phyloP scores from a whole-genome alignment of 2,888 invertebrate genomes.

The Penaeus monodon region DNA sequence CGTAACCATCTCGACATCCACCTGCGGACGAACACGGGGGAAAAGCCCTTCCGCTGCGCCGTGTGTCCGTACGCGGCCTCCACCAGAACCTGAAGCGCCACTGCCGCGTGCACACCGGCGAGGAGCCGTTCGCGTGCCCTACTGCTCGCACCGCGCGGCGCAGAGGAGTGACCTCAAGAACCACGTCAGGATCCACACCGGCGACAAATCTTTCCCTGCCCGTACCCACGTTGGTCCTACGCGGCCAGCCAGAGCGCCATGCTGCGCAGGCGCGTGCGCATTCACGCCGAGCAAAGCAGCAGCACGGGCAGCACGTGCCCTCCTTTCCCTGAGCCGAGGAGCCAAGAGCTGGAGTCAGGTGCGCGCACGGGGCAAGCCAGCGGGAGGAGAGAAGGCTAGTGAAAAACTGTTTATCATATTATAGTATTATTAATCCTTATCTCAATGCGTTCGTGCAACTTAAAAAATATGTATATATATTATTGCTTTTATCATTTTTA shows the following conservation, averaged over 20 bases:
- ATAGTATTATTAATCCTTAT: no score
- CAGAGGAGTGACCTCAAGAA: conserved; percentile 56
- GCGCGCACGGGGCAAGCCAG: no score
- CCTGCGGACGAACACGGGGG: conserved; percentile 59
- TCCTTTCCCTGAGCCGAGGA: no score
- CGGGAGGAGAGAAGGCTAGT: no score
- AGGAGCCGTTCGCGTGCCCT: conserved; percentile 53
- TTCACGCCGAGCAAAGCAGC: neutral
- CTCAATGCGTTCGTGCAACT: no score
- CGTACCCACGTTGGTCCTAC: conserved; percentile 85
- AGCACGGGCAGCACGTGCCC: no score
- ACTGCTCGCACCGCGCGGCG: conserved; percentile 48
- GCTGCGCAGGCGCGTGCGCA: conserved; percentile 29
- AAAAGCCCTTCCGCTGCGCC: conserved; percentile 58
- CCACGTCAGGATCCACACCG: conserved; percentile 53
- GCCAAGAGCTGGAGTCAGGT: no score
- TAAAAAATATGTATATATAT: no score
- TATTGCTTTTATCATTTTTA: no score
- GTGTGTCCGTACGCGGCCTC: conserved; percentile 51
- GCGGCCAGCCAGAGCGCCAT: conserved; percentile 71
- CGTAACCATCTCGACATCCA: conserved; percentile 43
- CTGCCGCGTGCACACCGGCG: conserved; percentile 44
- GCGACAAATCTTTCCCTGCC: conserved; percentile 69
- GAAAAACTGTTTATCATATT: no score
- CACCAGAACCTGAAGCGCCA: conserved; percentile 47